Evolutionary conservation across 2,113 vertebrate species (phyloP).

Genomic region (Hypomesus transpacificus): DNA sequence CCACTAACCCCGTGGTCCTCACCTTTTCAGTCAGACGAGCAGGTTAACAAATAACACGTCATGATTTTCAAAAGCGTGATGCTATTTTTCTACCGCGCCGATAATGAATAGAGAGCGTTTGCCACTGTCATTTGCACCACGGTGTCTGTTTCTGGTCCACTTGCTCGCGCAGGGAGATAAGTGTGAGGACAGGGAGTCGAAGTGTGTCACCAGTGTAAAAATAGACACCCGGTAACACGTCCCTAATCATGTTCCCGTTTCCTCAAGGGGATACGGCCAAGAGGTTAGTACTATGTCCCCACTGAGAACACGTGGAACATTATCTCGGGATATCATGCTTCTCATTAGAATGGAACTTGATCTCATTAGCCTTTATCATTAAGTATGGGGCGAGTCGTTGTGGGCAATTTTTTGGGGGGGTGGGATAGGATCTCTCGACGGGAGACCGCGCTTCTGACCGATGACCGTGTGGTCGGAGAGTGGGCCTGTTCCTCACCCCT

Average conservation of each 20-base stretch:
- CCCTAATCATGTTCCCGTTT: constrained; percentile 55
- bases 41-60: no score
- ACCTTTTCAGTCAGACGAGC: no score
- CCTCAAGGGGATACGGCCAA: constrained; percentile 41
- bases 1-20: no score
- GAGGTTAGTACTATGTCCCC: constrained; percentile 38
- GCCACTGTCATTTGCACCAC: no score
- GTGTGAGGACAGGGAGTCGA: not conserved
- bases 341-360: constrained; percentile 7
- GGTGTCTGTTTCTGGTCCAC: not conserved
- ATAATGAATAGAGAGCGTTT: no score
- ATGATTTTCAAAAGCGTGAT: no score
- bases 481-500: not conserved
- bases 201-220: constrained; percentile 47
- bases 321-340: constrained; percentile 13
- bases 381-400: not conserved
- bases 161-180: constrained; percentile 14
- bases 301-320: constrained; percentile 16
- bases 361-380: constrained; percentile 5
- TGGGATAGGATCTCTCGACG: not conserved
- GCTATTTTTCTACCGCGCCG: no score
- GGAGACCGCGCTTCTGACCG: not conserved
- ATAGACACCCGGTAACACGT: constrained; percentile 52
- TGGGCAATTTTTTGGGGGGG: no score
- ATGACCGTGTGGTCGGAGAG: not conserved